Conservation (phyloP, 2,797 vertebrate genomes). For the Petrocephalus schoutedeni region DNA sequence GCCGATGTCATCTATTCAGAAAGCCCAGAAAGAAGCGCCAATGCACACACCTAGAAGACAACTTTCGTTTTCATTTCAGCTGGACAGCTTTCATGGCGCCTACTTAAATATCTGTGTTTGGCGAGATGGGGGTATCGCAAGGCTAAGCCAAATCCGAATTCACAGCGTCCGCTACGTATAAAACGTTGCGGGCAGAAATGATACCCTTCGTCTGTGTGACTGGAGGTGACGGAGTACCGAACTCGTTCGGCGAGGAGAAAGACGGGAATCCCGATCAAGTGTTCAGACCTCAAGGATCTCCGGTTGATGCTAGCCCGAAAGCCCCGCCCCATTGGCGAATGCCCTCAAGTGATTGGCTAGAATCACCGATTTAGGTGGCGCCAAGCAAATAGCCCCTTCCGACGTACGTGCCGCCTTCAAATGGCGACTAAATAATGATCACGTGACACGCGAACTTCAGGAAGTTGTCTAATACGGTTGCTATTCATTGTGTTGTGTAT, state of each 20-base stretch:
- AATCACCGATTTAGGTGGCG: background rate
- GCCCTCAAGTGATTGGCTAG: background rate
- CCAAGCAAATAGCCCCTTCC: background rate
- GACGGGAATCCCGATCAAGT: conserved; percentile 22
- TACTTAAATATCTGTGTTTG: background rate
- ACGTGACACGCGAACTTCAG: conserved; percentile 24
- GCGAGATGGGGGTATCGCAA: background rate
- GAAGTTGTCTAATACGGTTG: conserved; percentile 10
- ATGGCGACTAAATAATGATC: background rate
- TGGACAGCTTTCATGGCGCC: background rate
- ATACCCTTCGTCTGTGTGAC: background rate
- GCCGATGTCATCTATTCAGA: background rate
- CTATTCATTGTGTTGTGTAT: conserved; percentile 3
- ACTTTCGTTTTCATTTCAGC: conserved; percentile 12
- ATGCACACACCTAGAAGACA: background rate
- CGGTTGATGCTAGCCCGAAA: background rate
- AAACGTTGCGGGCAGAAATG: background rate
- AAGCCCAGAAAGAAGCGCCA: background rate
- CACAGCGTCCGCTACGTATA: background rate
- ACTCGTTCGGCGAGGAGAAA: conserved; percentile 24
- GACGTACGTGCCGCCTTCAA: background rate
- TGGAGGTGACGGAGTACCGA: conserved; percentile 46
- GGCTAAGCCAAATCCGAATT: background rate
- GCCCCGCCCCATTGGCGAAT: background rate
- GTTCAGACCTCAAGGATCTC: background rate